Evolutionary conservation across 1,140 invertebrate genomes (phyloP).

Genomic region (Drosophila neocordata): DNA sequence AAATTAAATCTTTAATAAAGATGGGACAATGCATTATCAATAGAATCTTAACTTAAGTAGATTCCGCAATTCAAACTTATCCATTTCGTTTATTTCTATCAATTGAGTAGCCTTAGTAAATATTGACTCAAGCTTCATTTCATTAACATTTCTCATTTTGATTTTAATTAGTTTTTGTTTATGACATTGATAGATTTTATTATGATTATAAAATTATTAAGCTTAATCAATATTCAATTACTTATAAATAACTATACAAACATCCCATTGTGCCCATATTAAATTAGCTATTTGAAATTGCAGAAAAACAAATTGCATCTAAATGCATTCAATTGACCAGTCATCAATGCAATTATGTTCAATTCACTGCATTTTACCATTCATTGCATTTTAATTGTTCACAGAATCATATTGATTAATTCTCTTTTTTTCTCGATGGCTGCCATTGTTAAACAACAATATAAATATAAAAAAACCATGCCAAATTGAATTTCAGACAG

Average conservation of each 20-base stretch:
- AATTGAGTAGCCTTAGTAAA: too few species aligned
- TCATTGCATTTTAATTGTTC: background rate
- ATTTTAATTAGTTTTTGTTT: too few species aligned
- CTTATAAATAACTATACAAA: background rate
- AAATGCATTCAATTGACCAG: slow-evolving; percentile 6
- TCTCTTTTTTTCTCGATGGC: background rate
- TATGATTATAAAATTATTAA: too few species aligned
- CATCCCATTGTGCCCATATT: background rate
- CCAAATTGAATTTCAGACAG: background rate
- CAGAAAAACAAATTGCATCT: slow-evolving; percentile 5
- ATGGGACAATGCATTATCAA: too few species aligned
- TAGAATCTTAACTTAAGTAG: too few species aligned
- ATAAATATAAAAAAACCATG: background rate
- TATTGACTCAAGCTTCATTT: too few species aligned
- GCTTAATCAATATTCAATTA: background rate
- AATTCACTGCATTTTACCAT: background rate
- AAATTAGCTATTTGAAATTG: background rate
- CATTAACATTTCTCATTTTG: too few species aligned
- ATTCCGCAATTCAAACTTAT: too few species aligned
- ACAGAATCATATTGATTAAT: background rate
- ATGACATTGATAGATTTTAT: too few species aligned
- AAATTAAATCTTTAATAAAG: too few species aligned
- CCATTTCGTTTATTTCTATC: too few species aligned
- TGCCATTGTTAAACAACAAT: background rate
- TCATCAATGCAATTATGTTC: slow-evolving; percentile 10